A percentile compares a stretch with the other conserved stretches of the same genome.
Conservation (phyloP, 2,797 vertebrate genomes). For the Etheostoma nigrum region DNA sequence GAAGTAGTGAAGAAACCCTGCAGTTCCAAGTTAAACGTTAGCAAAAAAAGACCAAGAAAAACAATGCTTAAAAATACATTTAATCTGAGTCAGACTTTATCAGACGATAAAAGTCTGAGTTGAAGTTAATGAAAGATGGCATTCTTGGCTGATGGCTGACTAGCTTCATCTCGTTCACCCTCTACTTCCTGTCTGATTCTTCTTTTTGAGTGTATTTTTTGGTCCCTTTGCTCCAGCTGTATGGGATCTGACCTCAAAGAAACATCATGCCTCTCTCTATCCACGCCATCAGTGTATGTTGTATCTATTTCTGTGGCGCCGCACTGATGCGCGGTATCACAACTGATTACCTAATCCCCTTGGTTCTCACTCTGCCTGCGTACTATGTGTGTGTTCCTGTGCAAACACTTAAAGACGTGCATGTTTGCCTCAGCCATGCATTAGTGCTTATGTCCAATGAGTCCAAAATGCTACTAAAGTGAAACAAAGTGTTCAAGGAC, state of each 20-base stretch:
- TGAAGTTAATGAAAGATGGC: conserved; percentile 52
- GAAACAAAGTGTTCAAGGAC: background rate
- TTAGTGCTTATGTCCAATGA: background rate
- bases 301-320: conserved; percentile 72
- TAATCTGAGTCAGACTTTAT: conserved; percentile 45
- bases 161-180: conserved; percentile 24
- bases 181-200: conserved; percentile 24
- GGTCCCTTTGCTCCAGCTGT: conserved; percentile 43
- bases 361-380: conserved; percentile 27
- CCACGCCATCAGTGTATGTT: conserved; percentile 59
- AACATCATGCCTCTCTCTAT: conserved; percentile 44
- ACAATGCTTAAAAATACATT: conserved; percentile 45
- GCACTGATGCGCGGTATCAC: conserved; percentile 58
- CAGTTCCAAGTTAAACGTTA: background rate
- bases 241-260: conserved; percentile 55
- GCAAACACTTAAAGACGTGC: conserved; percentile 5
- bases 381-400: conserved; percentile 16
- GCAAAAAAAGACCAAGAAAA: conserved; percentile 9
- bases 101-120: conserved; percentile 29
- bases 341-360: conserved; percentile 72
- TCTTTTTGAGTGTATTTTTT: conserved; percentile 12
- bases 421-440: conserved; percentile 17
- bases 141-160: conserved; percentile 33
- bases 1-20: background rate
- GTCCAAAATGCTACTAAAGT: background rate